Percentiles rank a stretch among this genome's conserved stretches.
phyloP scores from a whole-genome alignment of 2,888 invertebrate genomes.

The Cephalotes varians region DNA sequence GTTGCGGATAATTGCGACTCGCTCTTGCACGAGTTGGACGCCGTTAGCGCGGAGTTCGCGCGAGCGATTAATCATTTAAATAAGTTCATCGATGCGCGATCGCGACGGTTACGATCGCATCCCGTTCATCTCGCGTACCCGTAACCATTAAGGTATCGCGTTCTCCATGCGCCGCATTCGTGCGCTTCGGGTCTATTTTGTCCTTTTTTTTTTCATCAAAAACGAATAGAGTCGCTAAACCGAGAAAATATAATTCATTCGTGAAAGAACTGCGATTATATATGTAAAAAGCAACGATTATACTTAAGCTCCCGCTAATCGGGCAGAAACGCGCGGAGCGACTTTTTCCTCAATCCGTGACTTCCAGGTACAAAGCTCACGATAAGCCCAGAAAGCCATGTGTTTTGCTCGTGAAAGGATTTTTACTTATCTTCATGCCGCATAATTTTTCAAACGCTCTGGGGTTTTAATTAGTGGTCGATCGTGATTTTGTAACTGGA shows the following conservation, averaged over 20 bases:
- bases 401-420: constrained; percentile 17
- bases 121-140: neutral
- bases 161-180: neutral
- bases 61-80: constrained; percentile 30
- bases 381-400: constrained; percentile 14
- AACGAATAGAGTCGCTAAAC: constrained; percentile 35
- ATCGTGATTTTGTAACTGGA: constrained; percentile 44
- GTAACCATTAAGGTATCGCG: constrained; percentile 7
- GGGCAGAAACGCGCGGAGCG: constrained; percentile 2
- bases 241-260: constrained; percentile 16
- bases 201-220: neutral
- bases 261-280: neutral
- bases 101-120: neutral
- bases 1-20: constrained; percentile 18
- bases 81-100: constrained; percentile 35
- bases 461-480: constrained; percentile 42
- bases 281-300: constrained; percentile 10
- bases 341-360: constrained; percentile 28
- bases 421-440: constrained; percentile 37
- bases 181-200: neutral
- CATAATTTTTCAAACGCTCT: constrained; percentile 23
- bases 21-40: constrained; percentile 5
- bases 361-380: neutral
- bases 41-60: neutral
- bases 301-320: constrained; percentile 6